Base-by-base conservation (phyloP, 2,888 invertebrate genomes). In the Heliconius cydno region DNA sequence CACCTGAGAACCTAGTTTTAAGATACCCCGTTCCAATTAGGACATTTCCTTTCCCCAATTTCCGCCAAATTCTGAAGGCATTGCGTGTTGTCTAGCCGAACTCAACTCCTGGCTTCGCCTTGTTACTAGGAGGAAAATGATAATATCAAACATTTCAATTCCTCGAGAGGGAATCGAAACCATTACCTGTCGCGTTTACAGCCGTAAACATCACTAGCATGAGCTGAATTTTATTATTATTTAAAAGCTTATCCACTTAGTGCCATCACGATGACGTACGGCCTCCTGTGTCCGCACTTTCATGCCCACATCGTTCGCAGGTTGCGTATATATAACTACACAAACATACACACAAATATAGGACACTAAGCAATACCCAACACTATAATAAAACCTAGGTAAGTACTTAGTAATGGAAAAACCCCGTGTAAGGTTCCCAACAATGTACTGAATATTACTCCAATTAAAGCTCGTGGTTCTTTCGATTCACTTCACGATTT, bases 211-310 rank as follows among this genome's bases (percentile, higher is more conserved):
- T 2, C 52, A 6, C 19, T 52, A 52, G 7, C 52, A 52, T 52
- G 19, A 52, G 52, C 0, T 52, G 22, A 52, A 52, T 52, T 52
- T 52, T 22, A 52, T 52, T 7, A 9, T 52, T 52, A 52, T 52
- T 22, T 52, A 22, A 52, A 52, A 52, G 19, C 52, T 22, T 73
- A 73, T 73, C 73, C 73, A 34, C 38, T 15, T 12, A n/a, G n/a
- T 15, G 1, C 34, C 7, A 38, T 4, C n/a, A 60, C 34, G 34
- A 73, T 73, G 60, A 73, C 60, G 73, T 25, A 60, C 7, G n/a
- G 19, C 57, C 38, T 73, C 34, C 73, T 60, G 73, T 60, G 60
- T 73, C 73, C 57, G 73, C 73, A 73, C 73, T 73, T 73, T 60
- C 60, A 52, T 38, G 73, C 38, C 34, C 57, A 57, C 57, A 25